A percentile compares a stretch with the other conserved stretches of the same genome.
These are phyloP conservation scores for Gandaritis pyraliata DNA, from an alignment of 2,888 invertebrate species.

Conservation along the genomic window DNA sequence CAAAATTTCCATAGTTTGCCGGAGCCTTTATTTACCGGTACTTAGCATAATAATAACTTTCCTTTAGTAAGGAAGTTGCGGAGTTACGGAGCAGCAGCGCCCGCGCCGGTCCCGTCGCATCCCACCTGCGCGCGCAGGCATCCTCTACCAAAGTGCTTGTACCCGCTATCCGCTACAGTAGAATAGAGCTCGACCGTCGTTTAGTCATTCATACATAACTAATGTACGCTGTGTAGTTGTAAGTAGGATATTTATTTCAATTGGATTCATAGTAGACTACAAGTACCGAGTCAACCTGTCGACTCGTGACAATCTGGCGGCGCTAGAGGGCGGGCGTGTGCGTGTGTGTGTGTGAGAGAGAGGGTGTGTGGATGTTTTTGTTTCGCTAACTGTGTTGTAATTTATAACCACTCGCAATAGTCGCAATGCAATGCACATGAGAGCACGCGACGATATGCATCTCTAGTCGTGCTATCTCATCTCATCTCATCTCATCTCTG, in stretches of 20 bases:
- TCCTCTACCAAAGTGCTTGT: conserved; percentile 48
- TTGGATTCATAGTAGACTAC: conserved; percentile 1
- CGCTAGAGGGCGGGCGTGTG: conserved; percentile 42
- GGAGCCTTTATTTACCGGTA: too few species aligned
- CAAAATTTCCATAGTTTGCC: too few species aligned
- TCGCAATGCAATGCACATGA: conserved; percentile 7
- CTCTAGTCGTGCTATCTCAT: background rate
- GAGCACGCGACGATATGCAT: background rate
- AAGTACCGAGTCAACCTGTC: background rate
- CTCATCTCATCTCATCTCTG: background rate
- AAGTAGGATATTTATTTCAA: conserved; percentile 41
- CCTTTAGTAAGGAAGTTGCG: too few species aligned
- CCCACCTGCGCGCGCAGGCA: conserved; percentile 19
- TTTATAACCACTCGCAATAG: conserved; percentile 31
- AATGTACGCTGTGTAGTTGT: conserved; percentile 38
- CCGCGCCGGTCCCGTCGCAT: background rate
- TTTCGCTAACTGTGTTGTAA: conserved; percentile 41
- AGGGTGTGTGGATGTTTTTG: conserved; percentile 41
- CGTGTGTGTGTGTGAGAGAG: conserved; percentile 31
- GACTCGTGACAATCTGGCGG: too few species aligned
- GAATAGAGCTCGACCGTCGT: conserved; percentile 32
- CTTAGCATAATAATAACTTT: background rate
- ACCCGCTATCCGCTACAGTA: conserved; percentile 28
- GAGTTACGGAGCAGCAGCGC: too few species aligned
- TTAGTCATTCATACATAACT: conserved; percentile 36